Base-by-base conservation (phyloP, 2,888 invertebrate species). In the Cryptus armator region DNA sequence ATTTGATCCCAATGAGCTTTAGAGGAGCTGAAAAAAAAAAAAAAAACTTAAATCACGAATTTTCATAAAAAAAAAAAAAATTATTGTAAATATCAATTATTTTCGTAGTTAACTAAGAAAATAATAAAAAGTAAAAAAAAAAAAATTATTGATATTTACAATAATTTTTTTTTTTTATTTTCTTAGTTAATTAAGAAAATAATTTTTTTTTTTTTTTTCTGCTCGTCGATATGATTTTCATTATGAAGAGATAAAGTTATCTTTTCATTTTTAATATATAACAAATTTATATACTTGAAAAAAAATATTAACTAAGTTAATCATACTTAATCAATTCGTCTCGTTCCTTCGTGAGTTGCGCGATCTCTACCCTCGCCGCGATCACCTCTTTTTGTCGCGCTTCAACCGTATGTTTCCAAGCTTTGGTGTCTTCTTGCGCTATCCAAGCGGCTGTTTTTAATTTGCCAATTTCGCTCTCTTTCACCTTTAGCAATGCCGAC, bases 1-100 rank as follows among this genome's bases (percentile, higher is more conserved):
- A 84, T 62, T 78, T 72, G 72, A 32, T 77, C 77, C 84, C 81
- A 84, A 14, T 66, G 24, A 72, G n/a, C 24, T 51, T 72, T 62
- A 68, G 77, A 59, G 3, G 81, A 37, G 37, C 81, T 84, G 37
- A 53, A 37, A 51, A 43, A 9, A 44, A 1, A 14, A 59, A 37
- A 71, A 64, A 43, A 53, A 29, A n/a, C n/a, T 59, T 67, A 29
- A 7, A 56, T n/a, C n/a, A n/a, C 59, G 4, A 37, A 32, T 14
- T 2, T 43, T 12, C 9, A 48, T 48, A 2, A 3, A 12, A 12
- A 46, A 46, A 6, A 10, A 46, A 7, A 48, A 48, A 10, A 24
- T 24, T n/a, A n/a, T 14, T 12, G n/a, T n/a, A 12, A 48, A 48
- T 3, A 14, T 48, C 0, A 14, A 24, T 24, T 24, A 24, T 24